Percentiles rank a stretch among this genome's conserved stretches.
Conservation (phyloP, 2,797 vertebrate genomes). For the Sciaenops ocellatus region DNA sequence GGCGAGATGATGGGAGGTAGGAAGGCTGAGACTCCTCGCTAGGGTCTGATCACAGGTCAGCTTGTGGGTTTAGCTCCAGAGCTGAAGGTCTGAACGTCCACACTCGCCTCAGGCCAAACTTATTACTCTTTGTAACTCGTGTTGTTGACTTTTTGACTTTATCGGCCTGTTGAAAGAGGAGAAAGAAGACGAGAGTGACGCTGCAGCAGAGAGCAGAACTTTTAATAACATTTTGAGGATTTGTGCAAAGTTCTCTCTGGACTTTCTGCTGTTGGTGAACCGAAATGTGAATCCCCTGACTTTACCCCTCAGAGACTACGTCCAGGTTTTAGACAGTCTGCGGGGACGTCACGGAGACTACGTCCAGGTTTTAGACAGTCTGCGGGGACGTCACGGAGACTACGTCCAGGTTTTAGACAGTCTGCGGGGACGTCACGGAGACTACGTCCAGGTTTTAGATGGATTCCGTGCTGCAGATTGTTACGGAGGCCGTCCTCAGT, state of each 20-base stretch:
- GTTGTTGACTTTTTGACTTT: conserved; percentile 19
- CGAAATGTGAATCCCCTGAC: too few relatives aligned
- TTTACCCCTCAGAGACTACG: too few relatives aligned
- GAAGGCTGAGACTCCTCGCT: background rate
- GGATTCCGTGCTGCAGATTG: too few relatives aligned
- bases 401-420: too few relatives aligned
- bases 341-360: too few relatives aligned
- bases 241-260: background rate
- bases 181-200: background rate
- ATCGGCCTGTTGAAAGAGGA: background rate
- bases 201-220: conserved; percentile 16
- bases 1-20: conserved; percentile 1
- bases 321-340: too few relatives aligned
- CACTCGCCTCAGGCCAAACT: background rate
- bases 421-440: too few relatives aligned
- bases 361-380: too few relatives aligned
- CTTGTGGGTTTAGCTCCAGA: background rate
- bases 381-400: too few relatives aligned
- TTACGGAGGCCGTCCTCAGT: too few relatives aligned
- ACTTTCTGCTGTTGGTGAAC: background rate
- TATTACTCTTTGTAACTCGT: conserved; percentile 10
- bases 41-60: conserved; percentile 44
- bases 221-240: background rate
- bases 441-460: too few relatives aligned
- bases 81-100: conserved; percentile 8